Evolutionary conservation across 2,888 invertebrate genomes (phyloP), one percentile per base, ranked within the genome.

Genomic region (Sinodicranocentrus sp.): DNA sequence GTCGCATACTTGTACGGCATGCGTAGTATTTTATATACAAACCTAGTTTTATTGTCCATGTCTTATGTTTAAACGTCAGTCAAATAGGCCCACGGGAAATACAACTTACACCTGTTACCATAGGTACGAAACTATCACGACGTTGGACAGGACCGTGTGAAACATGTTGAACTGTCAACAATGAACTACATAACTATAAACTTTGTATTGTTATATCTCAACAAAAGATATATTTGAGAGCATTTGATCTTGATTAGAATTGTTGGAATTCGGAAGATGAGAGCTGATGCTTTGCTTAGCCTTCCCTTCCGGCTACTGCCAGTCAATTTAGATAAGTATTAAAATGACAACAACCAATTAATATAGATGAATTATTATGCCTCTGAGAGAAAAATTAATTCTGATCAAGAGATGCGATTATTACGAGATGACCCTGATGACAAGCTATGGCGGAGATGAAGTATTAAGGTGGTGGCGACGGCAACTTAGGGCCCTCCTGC

Each of bases 401-500:
- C 52, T 79, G 71, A 71, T 71, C 33, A 21, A 8, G n/a, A 15
- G 23, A 28, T 33, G 15, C n/a, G n/a, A n/a, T n/a, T n/a, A n/a
- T n/a, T n/a, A 23, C 5, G 65, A 54, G 82, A 75, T 75, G 82
- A 82, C 82, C 82, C 75, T 82, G 82, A 75, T 82, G 75, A 82
- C 82, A 82, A 82, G 75, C 68, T 10, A 17, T 15, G 26, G 48
- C 57, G 23, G n/a, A 57, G 48, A 79, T 59, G 52, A 57, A 68
- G 61, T 52, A 72, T 79, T 70, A 78, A 48, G 73, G 79, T 72
- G 75, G 68, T 28, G 3, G 10, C 15, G 6, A 39, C 48, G 39
- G 61, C 61, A 44, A 43, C 54, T 52, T 52, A 57, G 13, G 59
- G 25, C 23, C 59, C 59, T 59, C 59, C 57, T 26, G 19, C 25